Conservation (phyloP, 2,888 invertebrate species). For the Eupithecia centaureata region DNA sequence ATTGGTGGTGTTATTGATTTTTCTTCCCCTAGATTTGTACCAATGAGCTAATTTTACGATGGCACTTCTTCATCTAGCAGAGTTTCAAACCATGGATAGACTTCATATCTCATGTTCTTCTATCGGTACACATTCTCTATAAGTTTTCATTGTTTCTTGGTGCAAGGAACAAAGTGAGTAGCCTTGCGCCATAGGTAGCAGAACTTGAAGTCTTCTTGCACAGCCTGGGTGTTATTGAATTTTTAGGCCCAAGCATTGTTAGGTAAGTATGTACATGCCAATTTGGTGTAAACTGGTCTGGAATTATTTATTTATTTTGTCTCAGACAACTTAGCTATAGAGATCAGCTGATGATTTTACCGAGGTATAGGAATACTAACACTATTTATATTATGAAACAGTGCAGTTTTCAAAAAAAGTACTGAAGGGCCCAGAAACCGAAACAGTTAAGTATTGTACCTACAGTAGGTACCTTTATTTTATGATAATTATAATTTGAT, state of each 20-base stretch:
- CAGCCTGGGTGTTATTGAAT: not conserved
- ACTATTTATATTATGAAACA: too few species aligned
- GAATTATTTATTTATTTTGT: not conserved
- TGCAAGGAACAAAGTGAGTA: not conserved
- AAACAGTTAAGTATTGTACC: too few species aligned
- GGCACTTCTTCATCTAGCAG: conserved; percentile 32
- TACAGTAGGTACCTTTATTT: too few species aligned
- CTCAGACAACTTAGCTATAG: not conserved
- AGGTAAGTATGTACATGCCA: not conserved
- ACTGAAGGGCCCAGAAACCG: too few species aligned
- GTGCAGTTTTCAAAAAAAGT: too few species aligned
- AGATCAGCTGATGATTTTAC: too few species aligned
- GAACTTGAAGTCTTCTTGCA: not conserved
- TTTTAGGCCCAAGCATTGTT: not conserved
- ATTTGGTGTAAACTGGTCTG: too few species aligned
- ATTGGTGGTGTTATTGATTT: conserved; percentile 58
- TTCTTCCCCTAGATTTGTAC: conserved; percentile 46
- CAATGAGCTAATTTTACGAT: not conserved
- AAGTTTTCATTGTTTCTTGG: not conserved
- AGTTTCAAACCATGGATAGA: conserved; percentile 7
- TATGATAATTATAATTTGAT: too few species aligned
- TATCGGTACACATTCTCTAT: conserved; percentile 9
- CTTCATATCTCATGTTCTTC: too few species aligned
- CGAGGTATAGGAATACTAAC: too few species aligned
- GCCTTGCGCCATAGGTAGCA: not conserved